Evolutionary conservation across 2,113 vertebrate species (phyloP), one percentile per base, ranked within the genome.

Genomic region (Haemorhous mexicanus): DNA sequence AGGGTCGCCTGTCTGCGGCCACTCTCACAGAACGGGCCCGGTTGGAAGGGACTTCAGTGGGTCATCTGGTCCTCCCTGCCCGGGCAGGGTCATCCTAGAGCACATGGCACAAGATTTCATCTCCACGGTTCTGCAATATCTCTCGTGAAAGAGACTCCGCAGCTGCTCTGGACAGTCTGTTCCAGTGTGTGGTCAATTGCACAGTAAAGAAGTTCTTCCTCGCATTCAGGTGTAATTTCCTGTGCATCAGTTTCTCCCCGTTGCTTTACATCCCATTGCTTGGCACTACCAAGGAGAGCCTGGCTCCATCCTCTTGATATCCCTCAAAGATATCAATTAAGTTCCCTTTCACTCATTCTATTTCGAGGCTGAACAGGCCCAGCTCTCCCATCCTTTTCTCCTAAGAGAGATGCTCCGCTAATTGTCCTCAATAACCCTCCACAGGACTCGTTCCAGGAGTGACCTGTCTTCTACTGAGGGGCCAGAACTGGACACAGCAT

Each of bases 1-100:
- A 4, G 18, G 8, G 55, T 9, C 0, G 7, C 3, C 1, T 0
- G 9, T 4, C 28, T 4, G 43, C 10, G 0, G 24, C 3, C 13
- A 3, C 5, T 17, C 12, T 12, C 11, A 8, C 32, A 5, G 26
- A 14, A 11, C 3, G 32, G 46, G 37, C 10, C 73, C 1, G 17
- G 11, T 2, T 12, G 37, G 21, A 19, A 5, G 6, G 23, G 33
- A 24, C 7, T 19, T 16, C 28, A 4, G 4, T 8, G 64, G 33
- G 39, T 39, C 12, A 9, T 44, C 17, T 19, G 39, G 19, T 35
- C 16, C 49, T 56, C 5, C 16, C 16, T 49, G 30, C 20, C 7
- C 26, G 3, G 11, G n/a, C 19, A 41, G 28, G 47, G n/a, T 11
- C n/a, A 47, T n/a, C n/a, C 10, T 6, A 15, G 49, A 63, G 32